Evolutionary conservation across 1,140 invertebrate genomes (phyloP).

Genomic region (Drosophila murphyi): DNA sequence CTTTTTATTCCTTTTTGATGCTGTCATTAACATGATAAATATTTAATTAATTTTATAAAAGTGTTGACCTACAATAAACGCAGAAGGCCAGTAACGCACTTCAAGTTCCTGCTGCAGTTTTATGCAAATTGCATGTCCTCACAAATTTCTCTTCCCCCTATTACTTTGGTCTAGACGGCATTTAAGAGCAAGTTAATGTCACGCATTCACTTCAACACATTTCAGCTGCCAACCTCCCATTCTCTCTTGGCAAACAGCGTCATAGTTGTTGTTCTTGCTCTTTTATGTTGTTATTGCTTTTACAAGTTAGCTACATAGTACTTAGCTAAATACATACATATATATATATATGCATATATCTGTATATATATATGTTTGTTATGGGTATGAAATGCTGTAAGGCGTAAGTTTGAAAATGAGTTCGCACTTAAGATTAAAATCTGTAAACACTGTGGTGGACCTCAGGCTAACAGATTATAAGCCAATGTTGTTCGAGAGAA

Average conservation of each 20-base stretch:
- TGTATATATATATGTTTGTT: not conserved
- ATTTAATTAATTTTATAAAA: slow-evolving; percentile 2
- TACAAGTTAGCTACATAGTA: slow-evolving; percentile 36
- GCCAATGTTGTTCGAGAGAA: slow-evolving; percentile 15
- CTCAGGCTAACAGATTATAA: not conserved
- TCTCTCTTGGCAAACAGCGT: slow-evolving; percentile 26
- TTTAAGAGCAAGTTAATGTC: slow-evolving; percentile 48
- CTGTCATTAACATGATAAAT: not conserved
- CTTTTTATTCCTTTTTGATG: not conserved
- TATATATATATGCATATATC: not conserved
- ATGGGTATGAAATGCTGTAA: slow-evolving; percentile 11
- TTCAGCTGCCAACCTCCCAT: not conserved
- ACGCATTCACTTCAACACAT: slow-evolving; percentile 21
- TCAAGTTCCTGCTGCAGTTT: slow-evolving; percentile 15
- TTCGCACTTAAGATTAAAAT: slow-evolving; percentile 75
- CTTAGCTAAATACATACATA: slow-evolving; percentile 8
- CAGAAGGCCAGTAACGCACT: not conserved
- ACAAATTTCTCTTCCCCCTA: not conserved
- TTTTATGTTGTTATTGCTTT: slow-evolving; percentile 43
- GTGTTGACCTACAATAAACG: not conserved
- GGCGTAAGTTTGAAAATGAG: slow-evolving; percentile 76
- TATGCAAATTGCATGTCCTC: slow-evolving; percentile 27
- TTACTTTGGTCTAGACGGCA: slow-evolving; percentile 22
- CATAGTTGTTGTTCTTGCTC: slow-evolving; percentile 28
- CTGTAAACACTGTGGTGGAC: slow-evolving; percentile 53